These are phyloP conservation scores for Metaphire vulgaris DNA, from an alignment of 1,140 invertebrate species.

Conservation along the genomic window DNA sequence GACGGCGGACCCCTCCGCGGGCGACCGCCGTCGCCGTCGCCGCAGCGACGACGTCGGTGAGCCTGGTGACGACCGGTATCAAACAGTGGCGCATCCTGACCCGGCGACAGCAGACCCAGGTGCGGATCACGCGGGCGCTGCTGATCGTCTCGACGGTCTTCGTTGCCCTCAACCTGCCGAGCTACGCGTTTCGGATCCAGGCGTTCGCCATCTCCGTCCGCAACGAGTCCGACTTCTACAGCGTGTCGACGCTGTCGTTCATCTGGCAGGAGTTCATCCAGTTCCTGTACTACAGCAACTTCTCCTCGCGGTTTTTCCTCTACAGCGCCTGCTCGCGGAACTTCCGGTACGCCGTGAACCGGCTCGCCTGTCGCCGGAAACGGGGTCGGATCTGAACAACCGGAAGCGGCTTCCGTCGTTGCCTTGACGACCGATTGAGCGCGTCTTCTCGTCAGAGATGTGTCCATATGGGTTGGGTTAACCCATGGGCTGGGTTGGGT, in stretches of 20 bases:
- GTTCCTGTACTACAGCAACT: constrained; percentile 68
- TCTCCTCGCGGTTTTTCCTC: constrained; percentile 74
- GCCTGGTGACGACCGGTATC: neutral
- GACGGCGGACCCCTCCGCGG: neutral
- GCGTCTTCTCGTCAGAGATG: no score
- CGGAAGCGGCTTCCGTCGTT: no score
- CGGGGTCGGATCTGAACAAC: neutral
- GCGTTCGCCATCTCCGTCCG: constrained; percentile 35
- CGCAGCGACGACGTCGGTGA: neutral
- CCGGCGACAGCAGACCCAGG: constrained; percentile 53
- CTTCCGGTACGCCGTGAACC: constrained; percentile 60
- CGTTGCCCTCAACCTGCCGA: constrained; percentile 66
- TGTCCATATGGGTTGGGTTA: no score
- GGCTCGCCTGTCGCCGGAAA: constrained; percentile 7
- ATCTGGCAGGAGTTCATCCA: constrained; percentile 57
- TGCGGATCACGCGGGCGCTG: constrained; percentile 70
- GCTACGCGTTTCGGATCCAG: constrained; percentile 38
- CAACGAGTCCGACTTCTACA: constrained; percentile 12
- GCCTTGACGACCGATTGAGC: no score
- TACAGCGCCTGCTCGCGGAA: constrained; percentile 73
- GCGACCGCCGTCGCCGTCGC: neutral
- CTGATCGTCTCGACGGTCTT: constrained; percentile 71
- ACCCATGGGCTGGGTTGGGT: no score
- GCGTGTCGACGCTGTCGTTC: constrained; percentile 19
- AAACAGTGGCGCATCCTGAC: constrained; percentile 13